A percentile compares a stretch with the other conserved stretches of the same genome.
These are phyloP conservation scores for Xylota segnis DNA, from an alignment of 2,888 invertebrate species.

Conservation along the genomic window DNA sequence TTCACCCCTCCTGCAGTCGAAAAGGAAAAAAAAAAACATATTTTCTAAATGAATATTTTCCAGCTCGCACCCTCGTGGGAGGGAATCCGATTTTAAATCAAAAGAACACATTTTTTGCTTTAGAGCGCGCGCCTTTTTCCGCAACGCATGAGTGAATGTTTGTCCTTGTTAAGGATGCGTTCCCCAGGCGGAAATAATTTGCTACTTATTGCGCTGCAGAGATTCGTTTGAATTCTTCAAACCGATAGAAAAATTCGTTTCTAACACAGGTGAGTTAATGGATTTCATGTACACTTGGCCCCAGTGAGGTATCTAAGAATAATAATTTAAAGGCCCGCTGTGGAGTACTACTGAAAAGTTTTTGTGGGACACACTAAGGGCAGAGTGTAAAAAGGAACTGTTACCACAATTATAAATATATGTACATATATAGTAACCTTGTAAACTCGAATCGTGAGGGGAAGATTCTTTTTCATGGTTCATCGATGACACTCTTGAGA, in stretches of 20 bases:
- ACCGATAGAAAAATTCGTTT: conserved; percentile 15
- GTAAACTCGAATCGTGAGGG: conserved; percentile 6
- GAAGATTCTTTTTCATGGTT: conserved; percentile 1
- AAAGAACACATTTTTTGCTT: conserved; percentile 21
- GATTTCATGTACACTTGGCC: conserved; percentile 4
- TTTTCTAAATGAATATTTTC: conserved; percentile 53
- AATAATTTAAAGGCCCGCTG: conserved; percentile 32
- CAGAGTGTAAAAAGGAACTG: not conserved
- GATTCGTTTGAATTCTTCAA: conserved; percentile 25
- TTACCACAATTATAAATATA: conserved; percentile 19
- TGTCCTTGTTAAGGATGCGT: conserved; percentile 20
- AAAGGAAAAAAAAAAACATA: conserved; percentile 1
- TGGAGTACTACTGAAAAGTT: not conserved
- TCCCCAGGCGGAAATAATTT: conserved; percentile 51
- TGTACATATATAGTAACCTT: conserved; percentile 29
- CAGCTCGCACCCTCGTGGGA: conserved; percentile 10
- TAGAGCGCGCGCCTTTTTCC: conserved; percentile 5
- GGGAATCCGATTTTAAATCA: conserved; percentile 37
- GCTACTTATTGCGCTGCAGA: conserved; percentile 38
- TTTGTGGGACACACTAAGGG: not conserved
- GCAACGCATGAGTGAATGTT: conserved; percentile 13
- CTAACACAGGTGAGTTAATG: conserved; percentile 42
- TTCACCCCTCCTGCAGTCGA: conserved; percentile 1
- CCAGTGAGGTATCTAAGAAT: conserved; percentile 4
- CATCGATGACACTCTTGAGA: conserved; percentile 21